A percentile compares a stretch with the other conserved stretches of the same genome.
Conservation (phyloP, 1,140 invertebrate genomes). For the Cyclargus thomasi region DNA sequence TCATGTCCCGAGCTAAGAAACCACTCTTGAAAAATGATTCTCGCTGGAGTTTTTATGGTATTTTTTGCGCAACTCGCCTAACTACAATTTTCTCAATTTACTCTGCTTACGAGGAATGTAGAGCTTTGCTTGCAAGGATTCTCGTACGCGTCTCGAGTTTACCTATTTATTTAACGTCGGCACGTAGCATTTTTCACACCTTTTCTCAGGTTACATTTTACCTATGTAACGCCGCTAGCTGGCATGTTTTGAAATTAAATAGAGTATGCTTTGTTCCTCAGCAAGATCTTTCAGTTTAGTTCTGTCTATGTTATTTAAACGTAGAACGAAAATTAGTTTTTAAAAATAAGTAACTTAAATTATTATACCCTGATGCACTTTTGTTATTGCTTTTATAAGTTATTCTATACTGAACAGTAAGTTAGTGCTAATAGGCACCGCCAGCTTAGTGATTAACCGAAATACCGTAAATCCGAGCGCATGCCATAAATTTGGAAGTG, state of each 20-base stretch:
- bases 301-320: too few relatives aligned
- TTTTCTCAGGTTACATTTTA: not conserved
- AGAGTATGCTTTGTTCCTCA: not conserved
- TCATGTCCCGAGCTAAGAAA: conserved; percentile 29
- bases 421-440: not conserved
- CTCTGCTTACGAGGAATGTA: conserved; percentile 29
- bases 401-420: not conserved
- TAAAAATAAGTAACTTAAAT: not conserved
- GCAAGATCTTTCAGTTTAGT: not conserved
- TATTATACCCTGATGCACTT: not conserved
- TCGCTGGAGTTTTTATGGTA: conserved; percentile 32
- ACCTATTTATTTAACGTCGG: conserved; percentile 5
- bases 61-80: conserved; percentile 24
- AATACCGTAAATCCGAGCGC: not conserved
- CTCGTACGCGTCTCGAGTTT: conserved; percentile 24
- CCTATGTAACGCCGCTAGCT: not conserved
- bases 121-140: conserved; percentile 20
- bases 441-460: not conserved
- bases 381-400: not conserved
- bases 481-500: conserved; percentile 4
- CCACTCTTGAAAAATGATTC: conserved; percentile 54
- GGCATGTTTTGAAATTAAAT: not conserved
- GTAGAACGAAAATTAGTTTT: too few relatives aligned
- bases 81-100: conserved; percentile 48
- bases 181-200: conserved; percentile 2